Conservation (phyloP, 2,113 vertebrate genomes). For the Clarias gariepinus region DNA sequence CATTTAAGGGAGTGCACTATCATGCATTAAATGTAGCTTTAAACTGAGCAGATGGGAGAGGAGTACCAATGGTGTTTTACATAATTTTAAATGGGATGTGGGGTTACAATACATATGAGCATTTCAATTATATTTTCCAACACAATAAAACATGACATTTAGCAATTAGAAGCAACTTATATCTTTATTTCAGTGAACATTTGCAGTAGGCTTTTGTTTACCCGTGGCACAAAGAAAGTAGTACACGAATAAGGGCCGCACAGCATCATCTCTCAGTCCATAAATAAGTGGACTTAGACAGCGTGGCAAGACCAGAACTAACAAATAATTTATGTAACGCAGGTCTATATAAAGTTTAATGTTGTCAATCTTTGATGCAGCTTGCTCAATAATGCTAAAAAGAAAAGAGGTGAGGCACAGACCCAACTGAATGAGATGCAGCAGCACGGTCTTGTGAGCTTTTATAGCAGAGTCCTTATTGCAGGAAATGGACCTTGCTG, state of each 20-base stretch:
- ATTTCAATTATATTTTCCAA: no score
- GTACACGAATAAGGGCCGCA: slow-evolving; percentile 43
- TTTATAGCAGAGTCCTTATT: slow-evolving; percentile 46
- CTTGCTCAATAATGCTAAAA: slow-evolving; percentile 27
- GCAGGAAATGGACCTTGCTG: slow-evolving; percentile 37
- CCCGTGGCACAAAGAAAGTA: neutral
- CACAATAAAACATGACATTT: no score
- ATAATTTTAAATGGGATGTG: no score
- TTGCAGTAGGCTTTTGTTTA: slow-evolving; percentile 27
- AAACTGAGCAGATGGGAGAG: no score
- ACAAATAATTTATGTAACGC: slow-evolving; percentile 35
- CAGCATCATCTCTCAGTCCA: slow-evolving; percentile 51
- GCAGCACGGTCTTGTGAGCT: slow-evolving; percentile 29
- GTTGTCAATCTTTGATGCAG: neutral
- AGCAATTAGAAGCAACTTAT: no score
- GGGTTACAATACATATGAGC: no score
- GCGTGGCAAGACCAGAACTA: slow-evolving; percentile 49
- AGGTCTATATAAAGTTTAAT: neutral
- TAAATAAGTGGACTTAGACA: slow-evolving; percentile 57
- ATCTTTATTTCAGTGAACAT: neutral
- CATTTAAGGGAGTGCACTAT: no score
- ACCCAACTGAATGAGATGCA: slow-evolving; percentile 45
- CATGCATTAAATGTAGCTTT: no score
- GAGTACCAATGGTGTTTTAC: no score
- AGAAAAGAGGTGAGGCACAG: slow-evolving; percentile 34